phyloP scores from a whole-genome alignment of 1,140 invertebrate species.

The Atta texana region DNA sequence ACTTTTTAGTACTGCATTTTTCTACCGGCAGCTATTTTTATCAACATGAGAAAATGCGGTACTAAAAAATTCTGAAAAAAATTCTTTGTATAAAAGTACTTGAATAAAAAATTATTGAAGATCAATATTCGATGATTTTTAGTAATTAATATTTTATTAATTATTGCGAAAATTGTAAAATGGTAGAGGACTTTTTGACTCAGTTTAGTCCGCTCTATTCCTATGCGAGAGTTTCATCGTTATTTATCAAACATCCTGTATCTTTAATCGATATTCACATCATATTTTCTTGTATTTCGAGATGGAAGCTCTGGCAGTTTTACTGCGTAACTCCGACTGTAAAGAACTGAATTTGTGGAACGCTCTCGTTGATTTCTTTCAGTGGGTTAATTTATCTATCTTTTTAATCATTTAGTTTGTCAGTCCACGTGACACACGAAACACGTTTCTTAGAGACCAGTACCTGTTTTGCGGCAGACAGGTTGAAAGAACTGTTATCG shows the following conservation, averaged over 20 bases:
- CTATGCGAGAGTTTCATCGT: too few species aligned
- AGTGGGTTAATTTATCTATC: conserved; percentile 8
- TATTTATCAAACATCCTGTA: background rate
- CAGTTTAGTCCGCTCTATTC: too few species aligned
- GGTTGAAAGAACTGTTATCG: conserved; percentile 44
- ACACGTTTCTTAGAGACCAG: conserved; percentile 16
- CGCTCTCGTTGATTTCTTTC: background rate
- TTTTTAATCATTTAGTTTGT: conserved; percentile 51
- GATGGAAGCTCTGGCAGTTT: background rate
- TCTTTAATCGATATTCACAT: background rate
- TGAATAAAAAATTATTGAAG: too few species aligned
- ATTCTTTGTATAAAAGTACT: too few species aligned
- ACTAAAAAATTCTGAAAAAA: too few species aligned
- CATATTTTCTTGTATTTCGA: background rate
- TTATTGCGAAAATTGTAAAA: too few species aligned
- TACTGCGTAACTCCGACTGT: background rate
- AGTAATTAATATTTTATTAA: too few species aligned
- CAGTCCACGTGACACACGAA: conserved; percentile 20
- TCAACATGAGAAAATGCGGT: too few species aligned
- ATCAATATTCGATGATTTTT: too few species aligned
- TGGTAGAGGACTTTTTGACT: too few species aligned
- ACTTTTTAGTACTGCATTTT: too few species aligned
- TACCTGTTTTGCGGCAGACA: conserved; percentile 27
- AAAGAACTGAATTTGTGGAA: conserved; percentile 36
- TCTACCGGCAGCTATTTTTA: too few species aligned